Percentiles rank a stretch among this genome's conserved stretches.
Conservation (phyloP, 2,113 vertebrate species). For the Peromyscus californicus region DNA sequence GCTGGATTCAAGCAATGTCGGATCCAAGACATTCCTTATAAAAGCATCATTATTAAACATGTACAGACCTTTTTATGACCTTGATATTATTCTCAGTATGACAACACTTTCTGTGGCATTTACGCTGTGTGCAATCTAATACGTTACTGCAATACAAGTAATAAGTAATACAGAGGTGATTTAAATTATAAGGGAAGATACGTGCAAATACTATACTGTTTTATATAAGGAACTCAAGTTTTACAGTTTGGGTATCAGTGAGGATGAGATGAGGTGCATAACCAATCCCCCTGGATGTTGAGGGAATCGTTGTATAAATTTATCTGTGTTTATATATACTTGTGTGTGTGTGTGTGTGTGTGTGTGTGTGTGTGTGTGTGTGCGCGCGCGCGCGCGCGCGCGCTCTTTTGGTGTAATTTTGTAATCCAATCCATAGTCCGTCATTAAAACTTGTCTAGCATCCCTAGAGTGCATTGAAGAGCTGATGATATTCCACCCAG, state of each 20-base stretch:
- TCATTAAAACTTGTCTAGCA: neutral
- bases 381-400: too few relatives aligned
- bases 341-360: too few relatives aligned
- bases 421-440: neutral
- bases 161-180: neutral
- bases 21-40: neutral
- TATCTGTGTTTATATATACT: rapidly evolving
- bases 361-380: neutral
- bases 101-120: neutral
- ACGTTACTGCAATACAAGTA: neutral
- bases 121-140: neutral
- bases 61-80: neutral
- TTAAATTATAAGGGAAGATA: neutral
- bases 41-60: neutral
- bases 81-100: neutral
- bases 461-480: neutral
- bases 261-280: neutral
- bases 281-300: neutral
- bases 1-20: neutral
- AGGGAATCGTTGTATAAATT: too few relatives aligned
- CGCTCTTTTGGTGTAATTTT: neutral
- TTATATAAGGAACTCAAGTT: neutral
- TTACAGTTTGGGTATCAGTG: neutral
- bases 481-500: neutral
- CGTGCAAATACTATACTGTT: neutral